A percentile compares a stretch with the other conserved stretches of the same genome.
Conservation (phyloP, 2,888 invertebrate species). For the Lasioglossum pauxillum region DNA sequence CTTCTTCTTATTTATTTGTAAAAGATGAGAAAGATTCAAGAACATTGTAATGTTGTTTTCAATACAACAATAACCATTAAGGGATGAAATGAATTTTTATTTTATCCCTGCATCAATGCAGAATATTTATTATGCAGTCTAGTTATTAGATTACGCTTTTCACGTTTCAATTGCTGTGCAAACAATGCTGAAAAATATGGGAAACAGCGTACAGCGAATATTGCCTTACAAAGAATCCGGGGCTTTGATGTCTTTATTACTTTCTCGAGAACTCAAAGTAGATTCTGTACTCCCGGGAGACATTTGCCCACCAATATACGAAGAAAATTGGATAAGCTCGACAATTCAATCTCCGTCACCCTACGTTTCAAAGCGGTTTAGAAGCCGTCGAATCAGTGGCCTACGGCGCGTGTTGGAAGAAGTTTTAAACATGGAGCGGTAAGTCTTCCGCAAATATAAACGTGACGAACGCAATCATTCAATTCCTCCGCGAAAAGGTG, state of each 20-base stretch:
- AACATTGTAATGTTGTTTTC: no score
- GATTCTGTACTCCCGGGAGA: slow-evolving; percentile 47
- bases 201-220: slow-evolving; percentile 19
- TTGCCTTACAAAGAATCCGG: slow-evolving; percentile 22
- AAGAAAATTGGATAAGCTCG: slow-evolving; percentile 60
- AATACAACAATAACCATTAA: no score
- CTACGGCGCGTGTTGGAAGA: slow-evolving; percentile 48
- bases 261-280: slow-evolving; percentile 43
- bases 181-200: background rate
- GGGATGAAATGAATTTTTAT: no score
- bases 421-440: slow-evolving; percentile 46
- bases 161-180: background rate
- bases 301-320: slow-evolving; percentile 51
- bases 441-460: slow-evolving; percentile 14
- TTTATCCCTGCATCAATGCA: no score
- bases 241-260: slow-evolving; percentile 51
- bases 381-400: slow-evolving; percentile 47
- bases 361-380: slow-evolving; percentile 51
- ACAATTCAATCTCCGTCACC: slow-evolving; percentile 60
- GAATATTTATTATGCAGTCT: no score
- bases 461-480: slow-evolving; percentile 3
- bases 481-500: background rate
- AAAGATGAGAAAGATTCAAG: no score
- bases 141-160: background rate
- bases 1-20: no score